Evolutionary conservation across 1,140 invertebrate species (phyloP).

Genomic region (Penaeus japonicus): DNA sequence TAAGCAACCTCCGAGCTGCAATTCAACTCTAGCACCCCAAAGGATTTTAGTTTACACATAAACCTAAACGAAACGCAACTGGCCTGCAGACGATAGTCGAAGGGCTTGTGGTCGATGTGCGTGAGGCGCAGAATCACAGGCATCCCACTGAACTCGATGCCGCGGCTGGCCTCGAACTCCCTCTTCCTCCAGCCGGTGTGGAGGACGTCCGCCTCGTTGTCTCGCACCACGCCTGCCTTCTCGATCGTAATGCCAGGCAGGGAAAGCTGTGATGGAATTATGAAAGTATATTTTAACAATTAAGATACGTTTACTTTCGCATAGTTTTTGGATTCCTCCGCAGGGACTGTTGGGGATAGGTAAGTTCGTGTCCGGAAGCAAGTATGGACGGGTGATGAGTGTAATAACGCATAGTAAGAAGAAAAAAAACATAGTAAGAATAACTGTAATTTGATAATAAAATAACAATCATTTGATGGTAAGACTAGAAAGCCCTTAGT

Average conservation of each 20-base stretch:
- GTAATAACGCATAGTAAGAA: too few relatives aligned
- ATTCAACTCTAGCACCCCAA: too few relatives aligned
- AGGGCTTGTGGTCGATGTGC: conserved; percentile 79
- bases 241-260: too few relatives aligned
- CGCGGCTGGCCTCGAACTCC: not conserved
- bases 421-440: too few relatives aligned
- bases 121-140: conserved; percentile 67
- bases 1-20: too few relatives aligned
- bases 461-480: not conserved
- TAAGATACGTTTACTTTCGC: not conserved
- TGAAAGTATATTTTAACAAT: not conserved
- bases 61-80: not conserved
- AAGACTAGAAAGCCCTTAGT: not conserved
- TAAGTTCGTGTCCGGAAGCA: too few relatives aligned
- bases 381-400: too few relatives aligned
- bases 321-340: not conserved
- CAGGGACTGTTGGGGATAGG: not conserved
- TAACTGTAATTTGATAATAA: not conserved
- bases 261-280: not conserved
- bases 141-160: conserved; percentile 37
- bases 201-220: too few relatives aligned
- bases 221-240: too few relatives aligned
- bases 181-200: not conserved
- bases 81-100: conserved; percentile 67
- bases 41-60: too few relatives aligned